Evolutionary conservation across 2,113 vertebrate species (phyloP).

Genomic region (Phalacrocorax brasilianus): DNA sequence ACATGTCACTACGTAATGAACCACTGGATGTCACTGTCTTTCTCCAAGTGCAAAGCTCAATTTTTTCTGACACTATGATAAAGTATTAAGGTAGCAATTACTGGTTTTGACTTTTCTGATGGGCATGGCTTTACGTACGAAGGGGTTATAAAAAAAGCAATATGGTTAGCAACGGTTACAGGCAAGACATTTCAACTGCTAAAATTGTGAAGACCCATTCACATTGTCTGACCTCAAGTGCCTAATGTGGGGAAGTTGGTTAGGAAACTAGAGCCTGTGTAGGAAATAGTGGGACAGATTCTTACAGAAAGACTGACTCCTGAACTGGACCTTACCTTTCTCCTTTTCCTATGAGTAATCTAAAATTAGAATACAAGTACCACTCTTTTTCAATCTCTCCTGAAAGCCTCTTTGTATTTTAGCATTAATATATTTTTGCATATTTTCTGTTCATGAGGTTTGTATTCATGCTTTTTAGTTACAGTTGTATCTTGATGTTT

Average conservation of each 20-base stretch:
- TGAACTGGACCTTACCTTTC: background rate
- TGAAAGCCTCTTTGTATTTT: background rate
- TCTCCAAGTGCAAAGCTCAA: background rate
- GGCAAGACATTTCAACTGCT: background rate
- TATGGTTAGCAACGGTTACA: background rate
- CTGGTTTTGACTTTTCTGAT: background rate
- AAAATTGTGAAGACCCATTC: fast-evolving
- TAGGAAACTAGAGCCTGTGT: background rate
- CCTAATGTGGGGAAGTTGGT: fast-evolving
- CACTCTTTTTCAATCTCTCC: background rate
- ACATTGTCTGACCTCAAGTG: background rate
- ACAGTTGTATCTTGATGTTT: background rate
- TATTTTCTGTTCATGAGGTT: background rate
- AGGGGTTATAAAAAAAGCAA: background rate
- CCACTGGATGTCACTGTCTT: slow-evolving; percentile 1
- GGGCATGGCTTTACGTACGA: fast-evolving
- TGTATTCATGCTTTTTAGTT: background rate
- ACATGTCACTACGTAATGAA: background rate
- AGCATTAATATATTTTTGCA: fast-evolving
- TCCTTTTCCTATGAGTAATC: background rate
- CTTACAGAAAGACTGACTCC: background rate
- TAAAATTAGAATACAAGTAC: background rate
- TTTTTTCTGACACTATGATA: background rate
- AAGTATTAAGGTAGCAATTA: background rate
- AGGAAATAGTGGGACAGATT: background rate